A percentile compares a stretch with the other conserved stretches of the same genome.
These are phyloP conservation scores for Coremacera marginata DNA, from an alignment of 2,888 invertebrate species.

Conservation along the genomic window DNA sequence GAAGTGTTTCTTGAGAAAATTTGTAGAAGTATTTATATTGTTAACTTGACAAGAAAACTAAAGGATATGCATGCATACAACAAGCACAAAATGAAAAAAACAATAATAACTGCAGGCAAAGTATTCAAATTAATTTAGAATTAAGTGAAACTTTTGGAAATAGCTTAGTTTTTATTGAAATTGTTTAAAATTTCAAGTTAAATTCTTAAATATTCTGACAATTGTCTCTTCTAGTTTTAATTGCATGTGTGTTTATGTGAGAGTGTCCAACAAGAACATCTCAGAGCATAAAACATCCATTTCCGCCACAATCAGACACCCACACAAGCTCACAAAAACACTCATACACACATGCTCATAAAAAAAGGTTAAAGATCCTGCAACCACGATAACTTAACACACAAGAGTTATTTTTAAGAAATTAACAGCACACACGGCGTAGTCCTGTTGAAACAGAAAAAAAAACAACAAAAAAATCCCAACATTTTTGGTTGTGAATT, in stretches of 20 bases:
- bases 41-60: not conserved
- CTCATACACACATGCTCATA: not conserved
- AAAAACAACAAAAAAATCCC: not conserved
- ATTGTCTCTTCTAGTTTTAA: not conserved
- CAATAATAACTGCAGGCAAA: not conserved
- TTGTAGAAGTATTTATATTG: constrained; percentile 33
- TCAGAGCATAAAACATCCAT: not conserved
- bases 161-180: not conserved
- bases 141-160: not conserved
- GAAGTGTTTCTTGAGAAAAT: constrained; percentile 34
- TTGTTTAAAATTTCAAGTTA: not conserved
- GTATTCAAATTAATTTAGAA: constrained; percentile 26
- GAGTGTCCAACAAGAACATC: not conserved
- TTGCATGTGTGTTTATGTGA: not conserved
- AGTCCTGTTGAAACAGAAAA: not conserved
- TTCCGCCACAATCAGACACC: not conserved
- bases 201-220: not conserved
- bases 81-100: not conserved
- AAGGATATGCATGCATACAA: not conserved
- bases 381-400: constrained; percentile 15
- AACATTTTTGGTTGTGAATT: constrained; percentile 50
- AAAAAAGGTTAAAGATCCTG: constrained; percentile 32
- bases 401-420: constrained; percentile 28
- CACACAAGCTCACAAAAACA: not conserved
- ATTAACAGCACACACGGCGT: constrained; percentile 15